Evolutionary conservation across 1,140 invertebrate species (phyloP).

Genomic region (Lepidurus packardi): DNA sequence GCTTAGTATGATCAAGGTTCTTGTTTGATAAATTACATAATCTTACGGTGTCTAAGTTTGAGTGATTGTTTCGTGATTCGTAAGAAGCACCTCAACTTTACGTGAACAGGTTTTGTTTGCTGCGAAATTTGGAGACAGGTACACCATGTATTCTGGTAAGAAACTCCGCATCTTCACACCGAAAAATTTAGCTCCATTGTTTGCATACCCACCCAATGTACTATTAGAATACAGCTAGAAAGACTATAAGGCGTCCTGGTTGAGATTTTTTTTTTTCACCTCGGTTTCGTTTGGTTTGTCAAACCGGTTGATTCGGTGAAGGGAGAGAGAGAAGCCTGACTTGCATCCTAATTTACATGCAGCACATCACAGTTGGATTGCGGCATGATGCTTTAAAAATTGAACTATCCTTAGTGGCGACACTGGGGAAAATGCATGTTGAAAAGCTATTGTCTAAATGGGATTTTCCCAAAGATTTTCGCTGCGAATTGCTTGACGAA

Average conservation of each 20-base stretch:
- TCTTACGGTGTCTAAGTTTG: neutral
- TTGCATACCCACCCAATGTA: too few relatives aligned
- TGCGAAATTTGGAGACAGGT: too few relatives aligned
- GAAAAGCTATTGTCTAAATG: neutral
- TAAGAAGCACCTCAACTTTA: too few relatives aligned
- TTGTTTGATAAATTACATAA: neutral
- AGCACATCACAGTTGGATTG: neutral
- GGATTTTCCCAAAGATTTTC: neutral
- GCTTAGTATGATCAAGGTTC: neutral
- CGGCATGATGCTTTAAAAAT: neutral
- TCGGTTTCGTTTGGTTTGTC: constrained; percentile 12
- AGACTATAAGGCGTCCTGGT: neutral
- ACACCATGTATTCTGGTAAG: too few relatives aligned
- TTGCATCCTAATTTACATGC: neutral
- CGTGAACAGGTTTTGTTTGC: too few relatives aligned
- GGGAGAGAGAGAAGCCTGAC: neutral
- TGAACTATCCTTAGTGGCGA: neutral
- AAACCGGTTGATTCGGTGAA: constrained; percentile 19
- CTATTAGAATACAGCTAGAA: too few relatives aligned
- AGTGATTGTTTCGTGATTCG: too few relatives aligned
- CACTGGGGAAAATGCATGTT: neutral
- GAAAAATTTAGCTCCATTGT: too few relatives aligned
- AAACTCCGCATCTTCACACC: too few relatives aligned
- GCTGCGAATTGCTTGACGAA: neutral
- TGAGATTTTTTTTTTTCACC: neutral